A percentile compares a stretch with the other conserved stretches of the same genome.
Evolutionary conservation across 2,113 vertebrate species (phyloP).

Genomic region (Asarcornis scutulata): DNA sequence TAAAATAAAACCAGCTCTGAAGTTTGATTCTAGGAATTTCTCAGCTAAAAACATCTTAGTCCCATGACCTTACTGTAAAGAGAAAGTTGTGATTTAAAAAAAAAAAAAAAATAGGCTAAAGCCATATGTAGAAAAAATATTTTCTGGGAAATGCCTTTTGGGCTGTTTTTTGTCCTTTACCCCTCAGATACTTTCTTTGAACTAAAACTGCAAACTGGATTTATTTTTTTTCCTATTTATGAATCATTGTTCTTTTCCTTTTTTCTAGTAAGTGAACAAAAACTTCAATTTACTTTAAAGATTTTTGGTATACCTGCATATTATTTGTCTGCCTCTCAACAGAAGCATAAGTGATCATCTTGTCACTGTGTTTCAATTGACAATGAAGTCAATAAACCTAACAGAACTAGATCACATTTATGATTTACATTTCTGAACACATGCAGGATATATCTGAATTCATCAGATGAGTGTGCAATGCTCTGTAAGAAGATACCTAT

Average conservation of each 20-base stretch:
- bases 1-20: neutral
- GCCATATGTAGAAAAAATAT: neutral
- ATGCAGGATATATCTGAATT: neutral
- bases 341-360: neutral
- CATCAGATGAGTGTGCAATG: neutral
- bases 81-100: neutral
- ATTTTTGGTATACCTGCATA: neutral
- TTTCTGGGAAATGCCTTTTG: rapidly evolving
- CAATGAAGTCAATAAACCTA: neutral
- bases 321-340: neutral
- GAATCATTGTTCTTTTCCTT: neutral
- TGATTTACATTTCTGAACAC: neutral
- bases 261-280: neutral
- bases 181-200: neutral
- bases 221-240: neutral
- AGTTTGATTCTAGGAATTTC: neutral
- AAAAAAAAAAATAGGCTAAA: neutral
- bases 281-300: neutral
- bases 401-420: neutral
- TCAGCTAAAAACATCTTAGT: neutral
- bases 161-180: neutral
- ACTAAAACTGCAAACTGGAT: neutral
- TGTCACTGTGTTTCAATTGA: rapidly evolving
- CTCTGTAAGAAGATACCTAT: neutral
- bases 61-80: neutral